Conservation (phyloP, 92 coral and sea anemone genomes). For the Montipora capitata region DNA sequence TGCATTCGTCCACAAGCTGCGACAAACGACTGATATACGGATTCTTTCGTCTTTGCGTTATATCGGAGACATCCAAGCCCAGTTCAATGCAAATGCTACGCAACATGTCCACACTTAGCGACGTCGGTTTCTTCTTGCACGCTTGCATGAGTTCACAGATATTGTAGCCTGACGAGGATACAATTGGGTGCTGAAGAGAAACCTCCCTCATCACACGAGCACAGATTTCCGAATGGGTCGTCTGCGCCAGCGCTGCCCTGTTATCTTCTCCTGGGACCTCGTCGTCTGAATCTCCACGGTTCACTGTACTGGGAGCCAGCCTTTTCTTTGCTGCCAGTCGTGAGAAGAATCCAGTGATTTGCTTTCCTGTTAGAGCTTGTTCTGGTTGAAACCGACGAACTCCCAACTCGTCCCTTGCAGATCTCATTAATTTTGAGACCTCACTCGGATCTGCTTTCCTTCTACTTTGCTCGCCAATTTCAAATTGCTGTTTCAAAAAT, state of each 20-base stretch:
- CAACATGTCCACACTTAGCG: background rate
- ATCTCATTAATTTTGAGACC: conserved; percentile 48
- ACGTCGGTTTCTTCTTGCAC: background rate
- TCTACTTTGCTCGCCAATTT: conserved; percentile 38
- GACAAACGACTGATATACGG: no score
- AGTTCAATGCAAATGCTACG: background rate
- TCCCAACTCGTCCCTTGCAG: conserved; percentile 34
- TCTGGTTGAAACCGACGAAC: conserved; percentile 39
- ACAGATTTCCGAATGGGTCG: background rate
- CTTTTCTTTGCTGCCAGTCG: conserved; percentile 44
- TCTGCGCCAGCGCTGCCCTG: conserved; percentile 11
- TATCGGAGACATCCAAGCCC: no score
- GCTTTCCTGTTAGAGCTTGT: conserved; percentile 41
- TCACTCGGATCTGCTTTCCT: conserved; percentile 53
- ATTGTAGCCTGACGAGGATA: background rate
- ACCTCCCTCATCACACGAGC: background rate
- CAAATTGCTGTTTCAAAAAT: conserved; percentile 50
- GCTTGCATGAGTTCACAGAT: no score
- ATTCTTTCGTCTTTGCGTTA: no score
- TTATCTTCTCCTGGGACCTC: background rate
- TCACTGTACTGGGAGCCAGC: background rate
- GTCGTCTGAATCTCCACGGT: background rate
- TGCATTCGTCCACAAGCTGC: no score
- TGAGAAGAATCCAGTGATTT: conserved; percentile 36
- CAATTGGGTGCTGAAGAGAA: background rate